A percentile compares a stretch with the other conserved stretches of the same genome.
These are phyloP conservation scores for Actinia equina DNA, from an alignment of 64 coral and sea anemone genomes.

Conservation along the genomic window DNA sequence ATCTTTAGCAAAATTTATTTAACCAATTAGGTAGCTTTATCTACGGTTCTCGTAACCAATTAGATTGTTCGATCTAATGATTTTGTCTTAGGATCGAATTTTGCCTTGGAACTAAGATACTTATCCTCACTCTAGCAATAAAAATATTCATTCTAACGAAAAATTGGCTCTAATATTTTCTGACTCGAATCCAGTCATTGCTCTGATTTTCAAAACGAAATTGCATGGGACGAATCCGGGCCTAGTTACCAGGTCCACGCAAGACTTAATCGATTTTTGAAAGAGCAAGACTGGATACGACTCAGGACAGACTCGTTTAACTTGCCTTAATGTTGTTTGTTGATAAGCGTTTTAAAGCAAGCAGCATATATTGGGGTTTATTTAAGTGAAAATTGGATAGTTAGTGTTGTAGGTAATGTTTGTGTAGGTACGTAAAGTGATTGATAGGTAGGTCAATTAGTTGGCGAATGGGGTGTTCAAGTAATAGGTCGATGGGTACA, in stretches of 20 bases:
- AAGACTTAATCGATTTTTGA: neutral
- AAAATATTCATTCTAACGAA: neutral
- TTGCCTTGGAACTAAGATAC: neutral
- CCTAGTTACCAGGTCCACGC: no score
- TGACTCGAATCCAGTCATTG: neutral
- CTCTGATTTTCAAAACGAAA: neutral
- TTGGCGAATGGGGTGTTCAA: no score
- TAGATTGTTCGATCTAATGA: neutral
- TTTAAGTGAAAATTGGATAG: neutral
- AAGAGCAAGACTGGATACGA: neutral
- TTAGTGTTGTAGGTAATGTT: no score
- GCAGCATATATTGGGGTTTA: neutral
- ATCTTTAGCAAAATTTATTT: neutral
- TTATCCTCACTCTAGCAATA: neutral
- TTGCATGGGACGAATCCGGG: no score
- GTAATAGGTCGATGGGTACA: no score
- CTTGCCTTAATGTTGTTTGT: neutral
- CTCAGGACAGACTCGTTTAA: neutral
- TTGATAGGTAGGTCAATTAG: no score
- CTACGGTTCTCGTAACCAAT: conserved; percentile 1
- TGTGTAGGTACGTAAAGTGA: no score
- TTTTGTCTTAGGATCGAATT: neutral
- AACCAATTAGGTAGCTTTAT: neutral
- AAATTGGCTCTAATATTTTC: neutral
- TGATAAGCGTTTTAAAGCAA: neutral